Evolutionary conservation across 1,140 invertebrate genomes (phyloP).

Genomic region (Daktulosphaira vitifoliae): DNA sequence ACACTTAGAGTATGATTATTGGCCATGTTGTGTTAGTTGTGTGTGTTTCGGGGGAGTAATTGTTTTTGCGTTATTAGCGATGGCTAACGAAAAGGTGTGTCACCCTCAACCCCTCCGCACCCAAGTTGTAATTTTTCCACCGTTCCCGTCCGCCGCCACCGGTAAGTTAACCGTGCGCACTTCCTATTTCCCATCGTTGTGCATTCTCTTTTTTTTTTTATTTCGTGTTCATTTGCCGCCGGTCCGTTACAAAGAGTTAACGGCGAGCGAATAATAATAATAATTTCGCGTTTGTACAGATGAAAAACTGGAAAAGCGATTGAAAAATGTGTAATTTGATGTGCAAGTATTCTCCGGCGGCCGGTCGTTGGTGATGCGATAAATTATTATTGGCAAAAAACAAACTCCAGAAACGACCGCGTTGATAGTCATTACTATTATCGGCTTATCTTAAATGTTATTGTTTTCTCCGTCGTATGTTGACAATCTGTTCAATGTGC

Average conservation of each 20-base stretch:
- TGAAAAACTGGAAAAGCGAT: too few species aligned
- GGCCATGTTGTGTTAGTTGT: too few species aligned
- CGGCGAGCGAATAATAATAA: not conserved
- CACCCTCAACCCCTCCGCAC: constrained; percentile 8
- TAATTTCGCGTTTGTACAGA: not conserved
- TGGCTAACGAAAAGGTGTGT: constrained; percentile 13
- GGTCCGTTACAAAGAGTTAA: not conserved
- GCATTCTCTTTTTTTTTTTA: not conserved
- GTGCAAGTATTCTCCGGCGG: too few species aligned
- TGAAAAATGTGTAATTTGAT: too few species aligned
- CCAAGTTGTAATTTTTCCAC: not conserved
- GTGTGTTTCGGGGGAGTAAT: too few species aligned
- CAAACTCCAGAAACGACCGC: constrained; percentile 1
- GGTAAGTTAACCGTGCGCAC: constrained; percentile 27
- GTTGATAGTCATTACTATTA: constrained; percentile 16
- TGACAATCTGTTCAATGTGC: not conserved
- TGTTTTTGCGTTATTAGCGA: constrained; percentile 14
- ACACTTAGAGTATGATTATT: too few species aligned
- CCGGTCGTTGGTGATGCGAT: too few species aligned
- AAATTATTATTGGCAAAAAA: not conserved
- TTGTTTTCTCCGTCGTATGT: not conserved
- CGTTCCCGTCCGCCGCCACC: not conserved
- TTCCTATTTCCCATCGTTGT: constrained; percentile 29
- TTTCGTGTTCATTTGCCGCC: not conserved
- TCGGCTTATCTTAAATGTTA: not conserved